Evolutionary conservation across 2,888 invertebrate species (phyloP).

Genomic region (Megastigmus dorsalis): DNA sequence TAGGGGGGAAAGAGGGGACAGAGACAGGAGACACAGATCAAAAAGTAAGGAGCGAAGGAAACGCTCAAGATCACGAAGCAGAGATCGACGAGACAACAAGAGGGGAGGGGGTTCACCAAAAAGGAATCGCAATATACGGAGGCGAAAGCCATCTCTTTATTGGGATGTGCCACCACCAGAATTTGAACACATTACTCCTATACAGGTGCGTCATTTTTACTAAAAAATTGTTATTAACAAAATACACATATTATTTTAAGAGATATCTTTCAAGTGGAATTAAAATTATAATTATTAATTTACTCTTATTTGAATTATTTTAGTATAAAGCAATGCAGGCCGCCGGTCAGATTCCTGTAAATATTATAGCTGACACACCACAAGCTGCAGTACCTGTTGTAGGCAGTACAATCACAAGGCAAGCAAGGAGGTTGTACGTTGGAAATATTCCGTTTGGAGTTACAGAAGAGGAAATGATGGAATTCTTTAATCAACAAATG

Average conservation of each 20-base stretch:
- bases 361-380: slow-evolving; percentile 91
- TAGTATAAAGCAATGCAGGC: slow-evolving; percentile 89
- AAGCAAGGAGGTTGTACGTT: slow-evolving; percentile 93
- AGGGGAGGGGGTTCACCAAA: slow-evolving; percentile 75
- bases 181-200: slow-evolving; percentile 98
- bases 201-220: slow-evolving; percentile 78
- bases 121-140: slow-evolving; percentile 80
- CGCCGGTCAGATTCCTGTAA: slow-evolving; percentile 96
- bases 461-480: slow-evolving; percentile 98
- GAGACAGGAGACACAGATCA: slow-evolving; percentile 74
- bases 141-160: slow-evolving; percentile 93
- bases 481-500: slow-evolving; percentile 99
- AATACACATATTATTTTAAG: neutral
- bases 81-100: slow-evolving; percentile 65
- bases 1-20: too few species aligned
- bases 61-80: slow-evolving; percentile 72
- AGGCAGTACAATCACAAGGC: slow-evolving; percentile 95
- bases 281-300: too few species aligned
- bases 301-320: slow-evolving; percentile 35
- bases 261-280: too few species aligned
- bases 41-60: slow-evolving; percentile 74
- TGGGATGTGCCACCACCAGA: slow-evolving; percentile 99
- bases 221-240: neutral
- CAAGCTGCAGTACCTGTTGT: slow-evolving; percentile 98
- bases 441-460: slow-evolving; percentile 99